phyloP scores from a whole-genome alignment of 2,888 invertebrate species.

The Ophion ellenae region DNA sequence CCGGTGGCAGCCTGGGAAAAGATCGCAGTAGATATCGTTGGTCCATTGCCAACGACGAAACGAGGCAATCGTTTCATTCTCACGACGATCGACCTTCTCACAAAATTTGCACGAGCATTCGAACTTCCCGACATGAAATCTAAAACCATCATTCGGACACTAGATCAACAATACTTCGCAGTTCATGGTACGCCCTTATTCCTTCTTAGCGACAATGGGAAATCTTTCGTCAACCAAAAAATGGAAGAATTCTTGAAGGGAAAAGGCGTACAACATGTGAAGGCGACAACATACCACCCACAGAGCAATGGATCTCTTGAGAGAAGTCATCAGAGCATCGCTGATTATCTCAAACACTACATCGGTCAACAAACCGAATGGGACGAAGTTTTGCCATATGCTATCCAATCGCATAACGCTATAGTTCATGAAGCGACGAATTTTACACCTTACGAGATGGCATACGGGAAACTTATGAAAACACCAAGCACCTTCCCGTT shows the following conservation, averaged over 20 bases:
- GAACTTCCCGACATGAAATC: conserved; percentile 10
- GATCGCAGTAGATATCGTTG: conserved; percentile 65
- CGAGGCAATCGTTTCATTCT: conserved; percentile 55
- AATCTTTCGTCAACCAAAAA: background rate
- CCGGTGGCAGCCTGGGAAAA: conserved; percentile 59
- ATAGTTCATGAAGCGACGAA: conserved; percentile 73
- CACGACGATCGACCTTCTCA: conserved; percentile 8
- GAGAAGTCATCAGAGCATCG: conserved; percentile 75
- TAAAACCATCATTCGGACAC: background rate
- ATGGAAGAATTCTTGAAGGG: conserved; percentile 70
- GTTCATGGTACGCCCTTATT: background rate
- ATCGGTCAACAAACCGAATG: conserved; percentile 75
- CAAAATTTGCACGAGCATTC: conserved; percentile 10
- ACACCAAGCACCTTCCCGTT: background rate
- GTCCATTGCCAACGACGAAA: conserved; percentile 62
- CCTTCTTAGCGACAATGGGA: conserved; percentile 3
- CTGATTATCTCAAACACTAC: conserved; percentile 75
- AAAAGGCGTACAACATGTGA: conserved; percentile 74
- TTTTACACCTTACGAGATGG: conserved; percentile 74
- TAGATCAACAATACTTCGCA: background rate
- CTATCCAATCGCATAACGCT: conserved; percentile 74
- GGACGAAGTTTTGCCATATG: conserved; percentile 74
- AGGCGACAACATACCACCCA: conserved; percentile 75
- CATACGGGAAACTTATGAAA: conserved; percentile 68
- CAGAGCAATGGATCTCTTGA: conserved; percentile 76